These are phyloP conservation scores for Sebastes elongatus DNA, from an alignment of 2,797 vertebrate genomes.

Conservation along the genomic window DNA sequence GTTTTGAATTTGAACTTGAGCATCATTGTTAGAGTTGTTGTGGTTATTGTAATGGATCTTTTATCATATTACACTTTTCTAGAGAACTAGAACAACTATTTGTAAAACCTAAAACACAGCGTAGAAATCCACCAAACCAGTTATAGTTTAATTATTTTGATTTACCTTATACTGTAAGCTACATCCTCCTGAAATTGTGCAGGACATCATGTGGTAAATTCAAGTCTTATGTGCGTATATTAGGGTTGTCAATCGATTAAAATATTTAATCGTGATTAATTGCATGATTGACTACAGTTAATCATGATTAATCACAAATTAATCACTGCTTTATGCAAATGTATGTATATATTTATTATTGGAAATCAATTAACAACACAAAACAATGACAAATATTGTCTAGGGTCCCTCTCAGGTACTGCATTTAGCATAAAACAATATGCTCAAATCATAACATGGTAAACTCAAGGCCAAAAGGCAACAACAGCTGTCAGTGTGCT, in stretches of 20 bases:
- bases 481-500: no score
- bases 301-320: no score
- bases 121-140: not conserved
- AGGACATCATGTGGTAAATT: not conserved
- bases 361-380: no score
- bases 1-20: not conserved
- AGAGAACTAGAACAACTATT: not conserved
- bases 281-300: no score
- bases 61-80: not conserved
- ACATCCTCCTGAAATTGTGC: not conserved
- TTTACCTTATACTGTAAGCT: not conserved
- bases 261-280: no score
- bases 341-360: no score
- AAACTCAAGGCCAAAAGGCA: accelerated
- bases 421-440: no score
- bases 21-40: not conserved
- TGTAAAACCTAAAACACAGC: not conserved
- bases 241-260: not conserved
- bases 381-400: no score
- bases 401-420: accelerated
- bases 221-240: not conserved
- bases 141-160: not conserved
- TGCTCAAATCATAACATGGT: no score
- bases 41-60: not conserved
- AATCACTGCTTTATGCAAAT: no score